Evolutionary conservation across 2,888 invertebrate genomes (phyloP).

Genomic region (Auanema freiburgensis): DNA sequence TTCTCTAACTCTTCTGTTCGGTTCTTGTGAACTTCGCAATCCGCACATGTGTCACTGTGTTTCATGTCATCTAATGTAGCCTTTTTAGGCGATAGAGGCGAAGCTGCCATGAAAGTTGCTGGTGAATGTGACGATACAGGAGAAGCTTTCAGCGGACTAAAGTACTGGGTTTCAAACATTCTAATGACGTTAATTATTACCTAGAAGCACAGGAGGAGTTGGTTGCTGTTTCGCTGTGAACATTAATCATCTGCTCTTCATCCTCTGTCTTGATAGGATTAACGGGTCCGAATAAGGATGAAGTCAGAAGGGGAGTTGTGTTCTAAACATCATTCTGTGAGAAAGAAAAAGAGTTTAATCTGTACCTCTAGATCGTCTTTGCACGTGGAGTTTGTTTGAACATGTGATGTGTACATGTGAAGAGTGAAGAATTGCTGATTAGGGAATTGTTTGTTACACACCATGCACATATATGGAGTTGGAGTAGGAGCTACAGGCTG

Average conservation of each 20-base stretch:
- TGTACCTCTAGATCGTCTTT: neutral
- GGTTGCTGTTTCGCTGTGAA: slow-evolving; percentile 41
- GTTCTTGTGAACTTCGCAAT: slow-evolving; percentile 27
- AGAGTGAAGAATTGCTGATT: slow-evolving; percentile 32
- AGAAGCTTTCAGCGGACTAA: slow-evolving; percentile 41
- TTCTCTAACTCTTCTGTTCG: slow-evolving; percentile 36
- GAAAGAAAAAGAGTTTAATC: too few species aligned
- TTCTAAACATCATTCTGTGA: too few species aligned
- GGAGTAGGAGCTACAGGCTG: slow-evolving; percentile 15
- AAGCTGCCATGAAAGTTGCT: neutral
- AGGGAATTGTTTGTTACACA: slow-evolving; percentile 41
- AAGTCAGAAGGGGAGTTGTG: neutral
- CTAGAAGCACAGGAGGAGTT: slow-evolving; percentile 53
- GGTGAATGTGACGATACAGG: slow-evolving; percentile 26
- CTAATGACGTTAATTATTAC: slow-evolving; percentile 13
- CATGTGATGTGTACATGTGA: slow-evolving; percentile 37
- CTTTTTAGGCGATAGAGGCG: slow-evolving; percentile 6
- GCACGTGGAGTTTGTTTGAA: neutral
- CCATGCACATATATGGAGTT: slow-evolving; percentile 29
- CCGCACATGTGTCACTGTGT: slow-evolving; percentile 28
- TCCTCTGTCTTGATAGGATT: slow-evolving; percentile 19
- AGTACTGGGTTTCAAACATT: neutral
- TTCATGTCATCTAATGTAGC: slow-evolving; percentile 1
- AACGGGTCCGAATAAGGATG: neutral
- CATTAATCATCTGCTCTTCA: slow-evolving; percentile 19